phyloP scores from a whole-genome alignment of 1,140 invertebrate genomes.

The Melitaea cinxia region DNA sequence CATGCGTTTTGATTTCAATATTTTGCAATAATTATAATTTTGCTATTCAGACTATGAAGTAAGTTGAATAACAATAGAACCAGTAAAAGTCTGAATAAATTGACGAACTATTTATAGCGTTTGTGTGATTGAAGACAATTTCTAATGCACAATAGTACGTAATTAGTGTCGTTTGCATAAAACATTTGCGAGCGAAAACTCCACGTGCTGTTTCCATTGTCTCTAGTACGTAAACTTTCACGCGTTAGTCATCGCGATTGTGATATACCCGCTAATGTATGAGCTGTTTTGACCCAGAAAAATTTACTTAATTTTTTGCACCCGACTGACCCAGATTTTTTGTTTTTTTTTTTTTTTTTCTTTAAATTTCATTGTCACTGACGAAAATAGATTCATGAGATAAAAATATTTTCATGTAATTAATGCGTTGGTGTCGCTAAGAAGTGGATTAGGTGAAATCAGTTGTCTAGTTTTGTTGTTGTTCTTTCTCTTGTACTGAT shows the following conservation, averaged over 20 bases:
- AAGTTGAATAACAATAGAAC: no score
- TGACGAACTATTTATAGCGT: background rate
- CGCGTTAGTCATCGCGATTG: constrained; percentile 16
- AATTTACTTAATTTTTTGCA: background rate
- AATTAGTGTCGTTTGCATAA: constrained; percentile 2
- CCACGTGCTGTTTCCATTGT: constrained; percentile 19
- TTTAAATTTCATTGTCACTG: no score
- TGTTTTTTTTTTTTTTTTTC: no score
- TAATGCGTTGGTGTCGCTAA: no score
- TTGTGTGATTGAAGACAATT: background rate
- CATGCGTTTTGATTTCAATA: no score
- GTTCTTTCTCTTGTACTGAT: no score
- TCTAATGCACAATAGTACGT: constrained; percentile 8
- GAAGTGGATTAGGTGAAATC: no score
- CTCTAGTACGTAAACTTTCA: constrained; percentile 25
- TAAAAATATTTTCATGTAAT: no score
- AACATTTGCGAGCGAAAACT: background rate
- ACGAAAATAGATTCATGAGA: no score
- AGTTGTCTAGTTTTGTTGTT: no score
- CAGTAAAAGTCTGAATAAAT: background rate
- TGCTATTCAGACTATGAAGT: no score
- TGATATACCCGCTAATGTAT: background rate
- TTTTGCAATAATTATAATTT: no score
- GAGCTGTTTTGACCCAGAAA: constrained; percentile 1
- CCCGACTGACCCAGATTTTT: background rate